These are phyloP conservation scores for Chamaea fasciata DNA, from an alignment of 2,113 vertebrate genomes.

Conservation along the genomic window DNA sequence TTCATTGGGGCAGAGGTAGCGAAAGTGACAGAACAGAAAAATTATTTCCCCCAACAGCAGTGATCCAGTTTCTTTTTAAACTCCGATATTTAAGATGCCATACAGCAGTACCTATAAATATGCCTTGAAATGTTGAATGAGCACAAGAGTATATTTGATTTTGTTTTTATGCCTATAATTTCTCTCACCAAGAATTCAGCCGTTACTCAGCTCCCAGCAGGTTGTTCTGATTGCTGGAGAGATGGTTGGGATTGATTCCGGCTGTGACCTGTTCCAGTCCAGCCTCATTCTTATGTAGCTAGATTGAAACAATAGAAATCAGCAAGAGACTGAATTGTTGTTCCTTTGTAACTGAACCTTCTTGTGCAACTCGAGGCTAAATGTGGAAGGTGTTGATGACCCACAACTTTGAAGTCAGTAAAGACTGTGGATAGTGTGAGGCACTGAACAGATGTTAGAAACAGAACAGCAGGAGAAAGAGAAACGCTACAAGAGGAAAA, in stretches of 20 bases:
- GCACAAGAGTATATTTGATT: slow-evolving; percentile 43
- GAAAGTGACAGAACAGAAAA: not conserved
- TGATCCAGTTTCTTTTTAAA: slow-evolving; percentile 13
- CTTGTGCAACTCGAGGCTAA: not conserved
- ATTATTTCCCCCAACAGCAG: not conserved
- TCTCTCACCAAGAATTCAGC: slow-evolving; percentile 25
- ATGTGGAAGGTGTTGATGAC: not conserved
- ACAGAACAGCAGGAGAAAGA: not conserved
- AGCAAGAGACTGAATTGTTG: not conserved
- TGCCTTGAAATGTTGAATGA: slow-evolving; percentile 33
- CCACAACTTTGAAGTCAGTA: not conserved
- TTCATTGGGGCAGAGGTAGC: not conserved
- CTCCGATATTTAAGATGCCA: not conserved
- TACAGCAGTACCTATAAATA: slow-evolving; percentile 42
- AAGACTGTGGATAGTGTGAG: not conserved
- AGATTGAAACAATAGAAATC: slow-evolving; percentile 27
- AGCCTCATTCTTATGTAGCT: not conserved
- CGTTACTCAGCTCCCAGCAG: slow-evolving; percentile 25
- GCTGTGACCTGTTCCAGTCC: slow-evolving; percentile 12
- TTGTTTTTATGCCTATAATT: slow-evolving; percentile 48
- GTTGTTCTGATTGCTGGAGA: slow-evolving; percentile 46
- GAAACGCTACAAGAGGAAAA: not conserved
- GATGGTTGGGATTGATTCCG: not conserved
- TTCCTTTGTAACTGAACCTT: not conserved
- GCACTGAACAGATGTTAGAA: not conserved